phyloP scores from a whole-genome alignment of 2,888 invertebrate genomes.

The Pandemis heparana region DNA sequence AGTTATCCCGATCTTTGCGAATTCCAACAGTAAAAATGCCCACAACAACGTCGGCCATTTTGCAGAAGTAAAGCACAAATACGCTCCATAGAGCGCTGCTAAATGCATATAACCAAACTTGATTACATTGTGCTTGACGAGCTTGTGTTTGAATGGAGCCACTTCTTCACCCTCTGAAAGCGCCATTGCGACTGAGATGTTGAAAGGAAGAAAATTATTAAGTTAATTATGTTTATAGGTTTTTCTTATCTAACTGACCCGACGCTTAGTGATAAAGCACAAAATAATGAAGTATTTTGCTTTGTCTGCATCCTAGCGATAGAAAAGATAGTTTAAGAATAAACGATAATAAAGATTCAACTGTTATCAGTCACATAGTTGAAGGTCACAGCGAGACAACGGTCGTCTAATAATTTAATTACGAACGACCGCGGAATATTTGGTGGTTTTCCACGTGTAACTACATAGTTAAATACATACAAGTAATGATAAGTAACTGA shows the following conservation, averaged over 20 bases:
- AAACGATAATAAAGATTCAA: neutral
- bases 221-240: neutral
- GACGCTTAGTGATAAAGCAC: neutral
- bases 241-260: neutral
- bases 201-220: neutral
- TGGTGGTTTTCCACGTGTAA: neutral
- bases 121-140: constrained; percentile 43
- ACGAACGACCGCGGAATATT: neutral
- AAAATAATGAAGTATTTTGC: neutral
- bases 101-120: constrained; percentile 45
- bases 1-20: constrained; percentile 74
- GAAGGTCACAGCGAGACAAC: neutral
- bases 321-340: neutral
- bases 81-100: constrained; percentile 45
- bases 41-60: constrained; percentile 46
- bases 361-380: neutral
- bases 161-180: neutral
- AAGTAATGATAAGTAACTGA: neutral
- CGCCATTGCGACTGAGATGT: neutral
- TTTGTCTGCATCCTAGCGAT: neutral
- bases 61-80: constrained; percentile 44
- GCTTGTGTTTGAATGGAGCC: constrained; percentile 3
- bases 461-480: neutral
- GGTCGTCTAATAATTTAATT: neutral
- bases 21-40: constrained; percentile 42